Evolutionary conservation across 2,113 vertebrate genomes (phyloP).

Genomic region (Acrocephalus arundinaceus): DNA sequence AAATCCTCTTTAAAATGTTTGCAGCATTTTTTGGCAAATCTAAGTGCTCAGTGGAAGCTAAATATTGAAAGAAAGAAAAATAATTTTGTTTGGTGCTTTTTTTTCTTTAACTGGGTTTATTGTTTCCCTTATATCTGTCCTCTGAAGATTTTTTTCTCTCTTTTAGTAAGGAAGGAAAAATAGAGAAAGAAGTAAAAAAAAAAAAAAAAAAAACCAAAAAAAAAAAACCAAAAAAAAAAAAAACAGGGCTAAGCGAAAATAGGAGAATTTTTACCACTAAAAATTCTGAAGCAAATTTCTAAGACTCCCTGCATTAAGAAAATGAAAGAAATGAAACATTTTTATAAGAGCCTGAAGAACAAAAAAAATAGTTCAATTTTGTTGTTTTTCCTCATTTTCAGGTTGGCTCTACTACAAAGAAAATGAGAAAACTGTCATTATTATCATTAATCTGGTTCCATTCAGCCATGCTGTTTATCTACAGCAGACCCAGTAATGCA

Average conservation of each 20-base stretch:
- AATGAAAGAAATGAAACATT: conserved; percentile 3
- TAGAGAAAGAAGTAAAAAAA: not conserved
- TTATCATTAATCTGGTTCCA: conserved; percentile 54
- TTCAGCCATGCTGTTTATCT: conserved; percentile 54
- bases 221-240: not conserved
- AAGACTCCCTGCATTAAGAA: not conserved
- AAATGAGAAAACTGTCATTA: conserved; percentile 55
- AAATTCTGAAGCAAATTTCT: not conserved
- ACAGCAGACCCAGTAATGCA: conserved; percentile 35
- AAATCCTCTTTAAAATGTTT: not conserved
- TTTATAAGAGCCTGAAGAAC: not conserved
- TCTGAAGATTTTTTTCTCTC: not conserved
- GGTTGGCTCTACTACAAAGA: conserved; percentile 32
- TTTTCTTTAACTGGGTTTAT: not conserved
- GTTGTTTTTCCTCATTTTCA: conserved; percentile 36
- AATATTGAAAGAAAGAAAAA: not conserved
- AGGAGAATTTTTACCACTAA: not conserved
- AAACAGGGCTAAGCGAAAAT: not conserved
- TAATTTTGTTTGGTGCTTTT: not conserved
- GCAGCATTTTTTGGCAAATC: not conserved
- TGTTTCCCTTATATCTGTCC: not conserved
- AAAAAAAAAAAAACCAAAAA: not conserved
- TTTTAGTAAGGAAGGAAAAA: not conserved
- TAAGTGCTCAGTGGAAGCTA: not conserved
- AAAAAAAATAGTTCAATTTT: conserved; percentile 49